Evolutionary conservation across 1,140 invertebrate genomes (phyloP), one percentile per base, ranked within the genome.

Genomic region (Drosophila ogumai): DNA sequence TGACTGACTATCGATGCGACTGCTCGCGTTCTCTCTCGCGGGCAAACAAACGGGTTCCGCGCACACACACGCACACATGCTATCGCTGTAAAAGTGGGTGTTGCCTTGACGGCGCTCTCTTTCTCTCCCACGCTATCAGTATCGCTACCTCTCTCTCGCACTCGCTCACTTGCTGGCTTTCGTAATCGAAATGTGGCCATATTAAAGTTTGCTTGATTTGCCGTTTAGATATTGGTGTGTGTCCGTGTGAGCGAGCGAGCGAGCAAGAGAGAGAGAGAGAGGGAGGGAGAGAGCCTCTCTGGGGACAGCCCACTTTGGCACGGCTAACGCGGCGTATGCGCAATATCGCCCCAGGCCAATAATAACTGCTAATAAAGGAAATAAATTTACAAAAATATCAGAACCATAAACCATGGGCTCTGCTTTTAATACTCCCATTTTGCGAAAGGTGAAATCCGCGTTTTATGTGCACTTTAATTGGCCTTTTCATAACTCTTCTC

Each of bases 161-260:
- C 69, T 56, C 38, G 17, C 38, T 72, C 9, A 3, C 65, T 75
- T 46, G 34, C 57, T 58, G 57, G 31, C 68, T 40, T 59, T 63
- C 25, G 59, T 90, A 85, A 90, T 90, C 85, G 74, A 82, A 82
- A 75, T 85, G 86, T 81, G 66, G 85, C 86, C 86, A 91, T 90
- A 86, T 90, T 90, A 80, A 90, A 90, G 85, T 88, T 84, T 68
- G 66, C 79, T 91, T 86, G 84, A 86, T 87, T 82, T 91, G 73
- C 73, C 82, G 87, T 90, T 82, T 86, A 90, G 86, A 90, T 90
- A 91, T 74, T 61, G 47, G 54, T 52, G 36, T 49, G 47, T 58
- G 47, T 56, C 40, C 66, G 15, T 28, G 38, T 40, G 64, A 40
- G 13, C 31, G n/a, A 6, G 56, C 34, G 13, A 47, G 60, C 34